Base-by-base conservation (phyloP, 1,140 invertebrate species). In the Capitella teleta region DNA sequence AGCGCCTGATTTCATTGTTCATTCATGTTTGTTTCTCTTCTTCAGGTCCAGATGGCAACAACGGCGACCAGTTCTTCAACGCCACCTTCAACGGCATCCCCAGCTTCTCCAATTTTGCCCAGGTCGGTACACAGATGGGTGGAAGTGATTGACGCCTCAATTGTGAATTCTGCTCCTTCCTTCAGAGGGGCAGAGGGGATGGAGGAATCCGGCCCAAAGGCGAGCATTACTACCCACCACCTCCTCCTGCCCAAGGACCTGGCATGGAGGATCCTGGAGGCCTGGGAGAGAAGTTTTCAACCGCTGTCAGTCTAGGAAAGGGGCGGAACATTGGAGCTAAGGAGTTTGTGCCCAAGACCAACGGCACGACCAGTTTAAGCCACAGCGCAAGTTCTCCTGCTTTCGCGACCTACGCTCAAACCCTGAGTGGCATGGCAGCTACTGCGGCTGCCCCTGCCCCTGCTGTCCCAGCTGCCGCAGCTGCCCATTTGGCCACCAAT, bases 31-130 rank as follows among this genome's bases (percentile, higher is more conserved):
- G 19, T 41, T 41, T 38, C 36, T 37, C 18, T 49, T 8, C 49
- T 60, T 53, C 55, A 44, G 46, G 58, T 36, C 46, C 53, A 10
- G 56, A 61, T 51, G 61, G 57, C 5, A 61, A 57, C 37, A 65
- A 64, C 59, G 66, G 66, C 40, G 66, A 68, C 47, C 63, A 66
- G 51, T 68, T 61, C 54, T 68, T 68, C 37, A 66, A 60, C 56
- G 64, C 66, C 6, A 66, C 66, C 8, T 66, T 66, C 43, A 58
- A 56, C 56, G 56, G 57, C 21, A 32, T 49, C 53, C 25, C 52
- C 54, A 28, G 28, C 54, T 2, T 30, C 21, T 19, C 30, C 23
- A 49, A 49, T 19, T 14, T 18, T 25, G 23, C 2, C 18, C 8
- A 23, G 8, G 30, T 32, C 8, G 8, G n/a, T 32, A 32, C n/a